Conservation (phyloP, 2,797 vertebrate genomes). For the Glossophaga mutica region DNA sequence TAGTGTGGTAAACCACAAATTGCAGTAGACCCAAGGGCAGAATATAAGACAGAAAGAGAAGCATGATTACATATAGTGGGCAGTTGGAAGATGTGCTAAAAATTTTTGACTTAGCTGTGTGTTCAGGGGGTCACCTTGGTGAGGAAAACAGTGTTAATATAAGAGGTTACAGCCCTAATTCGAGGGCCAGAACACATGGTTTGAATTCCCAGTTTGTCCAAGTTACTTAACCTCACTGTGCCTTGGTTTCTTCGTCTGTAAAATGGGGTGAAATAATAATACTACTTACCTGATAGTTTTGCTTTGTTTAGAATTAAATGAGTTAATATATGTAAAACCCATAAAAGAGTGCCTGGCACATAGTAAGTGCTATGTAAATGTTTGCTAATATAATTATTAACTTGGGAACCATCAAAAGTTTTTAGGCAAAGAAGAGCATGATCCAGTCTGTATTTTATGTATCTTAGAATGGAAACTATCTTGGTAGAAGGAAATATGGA, state of each 20-base stretch:
- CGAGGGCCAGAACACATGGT: neutral
- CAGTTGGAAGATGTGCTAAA: neutral
- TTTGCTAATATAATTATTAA: slow-evolving; percentile 11
- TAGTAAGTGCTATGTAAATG: neutral
- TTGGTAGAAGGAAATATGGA: neutral
- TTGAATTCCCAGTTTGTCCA: neutral
- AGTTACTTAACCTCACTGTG: neutral
- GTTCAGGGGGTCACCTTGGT: neutral
- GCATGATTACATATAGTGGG: neutral
- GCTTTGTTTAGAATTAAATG: neutral
- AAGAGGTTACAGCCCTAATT: neutral
- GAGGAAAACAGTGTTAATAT: neutral
- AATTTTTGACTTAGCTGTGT: neutral
- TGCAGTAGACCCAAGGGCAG: neutral
- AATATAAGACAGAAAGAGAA: neutral
- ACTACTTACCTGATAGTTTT: neutral
- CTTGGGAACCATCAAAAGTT: neutral
- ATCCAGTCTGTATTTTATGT: neutral
- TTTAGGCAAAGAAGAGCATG: neutral
- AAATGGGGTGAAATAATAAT: neutral
- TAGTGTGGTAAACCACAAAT: neutral
- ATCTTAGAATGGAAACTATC: neutral
- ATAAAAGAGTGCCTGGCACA: neutral
- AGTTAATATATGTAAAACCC: neutral
- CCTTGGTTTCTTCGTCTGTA: neutral